A percentile compares a stretch with the other conserved stretches of the same genome.
Conservation (phyloP, 1,140 invertebrate genomes). For the Atta texana region DNA sequence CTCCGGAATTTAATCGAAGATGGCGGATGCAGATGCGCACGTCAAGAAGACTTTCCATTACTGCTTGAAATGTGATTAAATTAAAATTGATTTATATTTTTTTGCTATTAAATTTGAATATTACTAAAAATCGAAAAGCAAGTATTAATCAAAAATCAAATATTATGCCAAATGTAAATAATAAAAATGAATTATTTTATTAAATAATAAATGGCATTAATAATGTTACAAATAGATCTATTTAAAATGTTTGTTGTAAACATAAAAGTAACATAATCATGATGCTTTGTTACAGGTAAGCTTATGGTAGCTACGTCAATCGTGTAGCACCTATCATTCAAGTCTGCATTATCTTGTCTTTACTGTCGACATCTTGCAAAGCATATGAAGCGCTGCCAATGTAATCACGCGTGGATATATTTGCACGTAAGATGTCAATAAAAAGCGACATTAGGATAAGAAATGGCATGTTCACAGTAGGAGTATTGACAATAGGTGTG, state of each 20-base stretch:
- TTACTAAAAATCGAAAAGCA: background rate
- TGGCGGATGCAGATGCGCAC: conserved; percentile 59
- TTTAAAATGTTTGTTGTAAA: background rate
- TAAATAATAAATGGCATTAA: background rate
- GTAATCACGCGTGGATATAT: conserved; percentile 16
- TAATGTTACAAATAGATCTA: background rate
- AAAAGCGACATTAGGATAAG: conserved; percentile 21
- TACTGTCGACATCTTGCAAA: background rate
- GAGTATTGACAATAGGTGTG: conserved; percentile 39
- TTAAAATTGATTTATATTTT: conserved; percentile 3
- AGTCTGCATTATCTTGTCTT: background rate
- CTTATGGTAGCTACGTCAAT: conserved; percentile 58
- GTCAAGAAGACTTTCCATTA: background rate
- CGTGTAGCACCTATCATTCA: background rate
- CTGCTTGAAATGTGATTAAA: background rate
- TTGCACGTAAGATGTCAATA: background rate
- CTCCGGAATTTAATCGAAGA: conserved; percentile 70
- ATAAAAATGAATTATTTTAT: background rate
- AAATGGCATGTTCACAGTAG: background rate
- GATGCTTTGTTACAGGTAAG: conserved; percentile 78
- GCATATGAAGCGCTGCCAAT: background rate
- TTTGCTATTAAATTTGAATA: background rate
- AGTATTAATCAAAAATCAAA: background rate
- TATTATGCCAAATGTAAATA: no score
- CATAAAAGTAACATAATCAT: conserved; percentile 37